These are phyloP conservation scores for Solenopsis fugax DNA, from an alignment of 1,140 invertebrate genomes.

Conservation along the genomic window DNA sequence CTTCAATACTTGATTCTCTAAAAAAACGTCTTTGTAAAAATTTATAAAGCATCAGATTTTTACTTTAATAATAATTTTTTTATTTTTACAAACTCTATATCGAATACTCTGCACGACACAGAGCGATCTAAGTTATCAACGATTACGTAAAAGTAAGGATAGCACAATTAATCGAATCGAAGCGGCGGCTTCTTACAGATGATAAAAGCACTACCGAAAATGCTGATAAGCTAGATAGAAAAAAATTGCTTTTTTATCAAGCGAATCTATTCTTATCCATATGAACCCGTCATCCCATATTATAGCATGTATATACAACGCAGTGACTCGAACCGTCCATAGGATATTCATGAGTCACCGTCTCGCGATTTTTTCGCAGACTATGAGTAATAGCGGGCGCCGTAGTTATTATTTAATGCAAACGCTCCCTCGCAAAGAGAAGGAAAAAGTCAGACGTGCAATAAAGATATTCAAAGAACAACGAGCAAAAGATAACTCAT, in stretches of 20 bases:
- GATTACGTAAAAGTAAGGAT: not conserved
- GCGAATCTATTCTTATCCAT: constrained; percentile 56
- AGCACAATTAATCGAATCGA: constrained; percentile 29
- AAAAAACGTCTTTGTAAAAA: too few species aligned
- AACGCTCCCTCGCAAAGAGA: not conserved
- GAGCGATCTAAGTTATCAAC: not conserved
- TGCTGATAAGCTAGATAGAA: constrained; percentile 62
- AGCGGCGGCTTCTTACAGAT: too few species aligned
- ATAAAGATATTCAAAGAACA: constrained; percentile 26
- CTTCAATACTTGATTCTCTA: too few species aligned
- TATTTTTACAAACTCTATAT: not conserved
- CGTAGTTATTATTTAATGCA: constrained; percentile 44
- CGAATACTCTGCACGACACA: not conserved
- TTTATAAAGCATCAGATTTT: too few species aligned
- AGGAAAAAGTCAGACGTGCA: not conserved
- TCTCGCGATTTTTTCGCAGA: constrained; percentile 42
- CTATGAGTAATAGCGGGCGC: constrained; percentile 53
- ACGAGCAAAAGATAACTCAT: not conserved
- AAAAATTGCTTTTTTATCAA: constrained; percentile 65
- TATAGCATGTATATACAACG: constrained; percentile 42
- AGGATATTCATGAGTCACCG: constrained; percentile 47
- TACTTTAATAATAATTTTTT: too few species aligned
- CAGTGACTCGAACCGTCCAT: constrained; percentile 25
- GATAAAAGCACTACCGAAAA: constrained; percentile 68
- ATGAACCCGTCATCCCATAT: constrained; percentile 62